phyloP scores from a whole-genome alignment of 2,113 vertebrate genomes.

The Piprites chloris region DNA sequence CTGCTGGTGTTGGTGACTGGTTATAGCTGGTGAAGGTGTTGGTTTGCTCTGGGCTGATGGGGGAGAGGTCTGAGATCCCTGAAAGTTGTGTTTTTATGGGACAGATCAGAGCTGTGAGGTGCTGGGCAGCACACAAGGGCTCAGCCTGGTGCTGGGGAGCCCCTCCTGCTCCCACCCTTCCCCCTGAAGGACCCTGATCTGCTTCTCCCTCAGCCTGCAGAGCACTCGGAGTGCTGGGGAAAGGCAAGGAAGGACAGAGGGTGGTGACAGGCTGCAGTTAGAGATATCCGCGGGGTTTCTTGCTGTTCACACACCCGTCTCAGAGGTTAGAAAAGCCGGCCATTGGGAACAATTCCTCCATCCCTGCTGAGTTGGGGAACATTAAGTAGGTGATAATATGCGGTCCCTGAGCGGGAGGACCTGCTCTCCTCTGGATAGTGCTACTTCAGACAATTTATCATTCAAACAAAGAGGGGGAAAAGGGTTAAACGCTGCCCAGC shows the following conservation, averaged over 20 bases:
- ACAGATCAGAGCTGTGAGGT: fast-evolving
- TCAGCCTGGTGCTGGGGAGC: background rate
- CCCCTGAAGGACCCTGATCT: background rate
- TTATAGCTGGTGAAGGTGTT: background rate
- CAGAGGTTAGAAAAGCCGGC: background rate
- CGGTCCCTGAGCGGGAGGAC: background rate
- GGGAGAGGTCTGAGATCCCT: background rate
- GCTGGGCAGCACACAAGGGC: background rate
- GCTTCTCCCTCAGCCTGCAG: background rate
- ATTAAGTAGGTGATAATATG: conserved; percentile 55
- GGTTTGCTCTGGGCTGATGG: too few relatives aligned
- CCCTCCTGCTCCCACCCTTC: background rate
- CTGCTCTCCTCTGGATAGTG: conserved; percentile 10
- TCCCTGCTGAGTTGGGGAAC: conserved; percentile 31
- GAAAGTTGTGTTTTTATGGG: fast-evolving
- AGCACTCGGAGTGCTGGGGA: background rate
- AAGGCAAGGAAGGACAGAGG: background rate
- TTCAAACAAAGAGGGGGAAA: background rate
- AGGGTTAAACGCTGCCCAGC: background rate
- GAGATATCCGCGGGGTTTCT: background rate
- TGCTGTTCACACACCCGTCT: background rate
- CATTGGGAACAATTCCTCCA: background rate
- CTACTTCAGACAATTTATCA: conserved; percentile 18
- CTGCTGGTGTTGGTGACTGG: background rate
- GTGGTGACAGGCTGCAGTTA: background rate